Evolutionary conservation across 1,140 invertebrate genomes (phyloP).

Genomic region (Nebria ingens): DNA sequence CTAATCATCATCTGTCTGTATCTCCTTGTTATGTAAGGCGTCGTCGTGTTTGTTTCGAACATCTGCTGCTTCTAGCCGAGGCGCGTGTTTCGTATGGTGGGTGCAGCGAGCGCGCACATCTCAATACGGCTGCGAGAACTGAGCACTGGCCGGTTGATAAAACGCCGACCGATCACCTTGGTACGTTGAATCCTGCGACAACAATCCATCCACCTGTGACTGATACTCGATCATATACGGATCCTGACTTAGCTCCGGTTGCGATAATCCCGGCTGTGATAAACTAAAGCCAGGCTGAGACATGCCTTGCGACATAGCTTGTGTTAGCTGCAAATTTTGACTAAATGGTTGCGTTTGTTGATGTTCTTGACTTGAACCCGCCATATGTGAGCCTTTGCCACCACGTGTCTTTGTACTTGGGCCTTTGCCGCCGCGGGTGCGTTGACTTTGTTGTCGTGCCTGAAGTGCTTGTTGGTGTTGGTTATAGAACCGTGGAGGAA

Average conservation of each 20-base stretch:
- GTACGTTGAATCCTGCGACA: slow-evolving; percentile 92
- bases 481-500: slow-evolving; percentile 79
- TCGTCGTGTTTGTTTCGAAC: background rate
- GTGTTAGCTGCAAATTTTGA: slow-evolving; percentile 48
- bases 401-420: slow-evolving; percentile 17
- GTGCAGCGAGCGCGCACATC: background rate
- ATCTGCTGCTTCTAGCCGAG: slow-evolving; percentile 1
- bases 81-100: background rate
- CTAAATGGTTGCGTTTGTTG: slow-evolving; percentile 52
- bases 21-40: background rate
- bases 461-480: slow-evolving; percentile 64
- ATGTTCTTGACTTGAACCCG: slow-evolving; percentile 32
- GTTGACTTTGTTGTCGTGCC: slow-evolving; percentile 39
- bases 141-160: slow-evolving; percentile 49
- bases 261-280: slow-evolving; percentile 56
- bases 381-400: slow-evolving; percentile 18
- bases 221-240: slow-evolving; percentile 81
- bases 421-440: slow-evolving; percentile 21
- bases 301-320: slow-evolving; percentile 57
- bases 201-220: slow-evolving; percentile 85
- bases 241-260: slow-evolving; percentile 79
- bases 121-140: slow-evolving; percentile 44
- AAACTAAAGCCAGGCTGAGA: slow-evolving; percentile 58
- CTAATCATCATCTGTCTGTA: no score
- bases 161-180: slow-evolving; percentile 62